Evolutionary conservation across 2,888 invertebrate genomes (phyloP), one percentile per base, ranked within the genome.

Genomic region (Petrophora chlorosata): DNA sequence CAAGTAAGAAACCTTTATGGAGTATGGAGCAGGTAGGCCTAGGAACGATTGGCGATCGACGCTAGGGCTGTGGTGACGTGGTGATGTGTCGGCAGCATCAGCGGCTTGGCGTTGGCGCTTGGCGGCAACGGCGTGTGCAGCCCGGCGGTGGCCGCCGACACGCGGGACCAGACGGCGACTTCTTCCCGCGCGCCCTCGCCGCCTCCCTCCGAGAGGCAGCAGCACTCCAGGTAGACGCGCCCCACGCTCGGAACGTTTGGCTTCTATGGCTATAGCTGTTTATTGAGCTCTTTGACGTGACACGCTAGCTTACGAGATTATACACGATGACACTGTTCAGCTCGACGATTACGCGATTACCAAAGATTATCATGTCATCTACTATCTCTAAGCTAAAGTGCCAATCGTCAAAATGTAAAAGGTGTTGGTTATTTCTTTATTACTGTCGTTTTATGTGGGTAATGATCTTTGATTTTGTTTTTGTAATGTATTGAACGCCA

Each of bases 41-140:
- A 53, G 57, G 66, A 58, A 67, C 63, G 67, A 69, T 65, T 58
- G 45, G 53, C 54, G 70, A 65, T 65, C 63, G 68, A 70, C 71
- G 80, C 75, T 83, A 84, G 86, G 86, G 86, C 80, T 82, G 78
- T 87, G 88, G 88, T 90, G 88, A 90, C 85, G 79, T 88, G 81
- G 87, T 86, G 83, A 74, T 89, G 90, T 90, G 85, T 90, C 87
- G 83, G 76, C 91, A 91, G 91, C 83, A 90, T 91, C 87, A 89
- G 79, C 89, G 91, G 91, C 74, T 67, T 91, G 90, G 91, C 91
- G 84, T 67, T 91, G 88, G 91, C 91, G 79, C 85, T 91, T 72
- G 91, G 90, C 61, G 79, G 90, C 70, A 88, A 85, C 81, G 78
- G 87, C 54, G 75, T 81, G 29, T 84, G 85, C 80, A 88, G 86